Evolutionary conservation across 2,888 invertebrate species (phyloP).

Genomic region (Bellardia bayeri): DNA sequence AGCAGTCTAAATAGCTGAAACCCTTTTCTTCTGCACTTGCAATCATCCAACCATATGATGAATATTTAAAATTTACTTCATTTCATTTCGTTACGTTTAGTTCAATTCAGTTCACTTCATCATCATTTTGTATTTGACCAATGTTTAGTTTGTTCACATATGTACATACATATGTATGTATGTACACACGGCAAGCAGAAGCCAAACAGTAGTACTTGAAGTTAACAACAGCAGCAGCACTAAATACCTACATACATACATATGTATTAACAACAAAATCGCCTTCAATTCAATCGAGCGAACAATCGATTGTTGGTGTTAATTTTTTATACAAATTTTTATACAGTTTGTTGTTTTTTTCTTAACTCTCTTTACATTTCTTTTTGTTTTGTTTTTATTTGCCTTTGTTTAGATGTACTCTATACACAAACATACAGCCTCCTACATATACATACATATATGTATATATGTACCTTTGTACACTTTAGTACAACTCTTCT

Average conservation of each 20-base stretch:
- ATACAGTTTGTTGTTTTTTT: not conserved
- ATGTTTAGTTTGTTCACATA: slow-evolving; percentile 62
- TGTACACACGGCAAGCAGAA: not conserved
- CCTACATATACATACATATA: not conserved
- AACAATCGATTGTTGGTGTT: slow-evolving; percentile 71
- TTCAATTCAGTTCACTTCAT: slow-evolving; percentile 37
- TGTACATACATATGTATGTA: too few species aligned
- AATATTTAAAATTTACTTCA: slow-evolving; percentile 8
- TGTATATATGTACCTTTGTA: not conserved
- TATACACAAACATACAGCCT: slow-evolving; percentile 27
- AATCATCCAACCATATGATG: not conserved
- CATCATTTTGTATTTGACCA: slow-evolving; percentile 1
- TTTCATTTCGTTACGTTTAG: slow-evolving; percentile 31
- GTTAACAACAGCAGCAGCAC: not conserved
- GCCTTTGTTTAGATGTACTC: slow-evolving; percentile 61
- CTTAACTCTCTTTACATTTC: not conserved
- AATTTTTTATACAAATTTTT: slow-evolving; percentile 70
- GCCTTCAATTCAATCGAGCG: slow-evolving; percentile 70
- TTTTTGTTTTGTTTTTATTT: slow-evolving; percentile 34
- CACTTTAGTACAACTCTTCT: not conserved
- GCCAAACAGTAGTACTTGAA: slow-evolving; percentile 65
- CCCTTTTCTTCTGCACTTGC: not conserved
- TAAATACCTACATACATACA: not conserved
- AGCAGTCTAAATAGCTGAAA: not conserved
- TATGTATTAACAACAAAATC: slow-evolving; percentile 53